phyloP scores from a whole-genome alignment of 2,797 vertebrate genomes.

The Taenioides sp. region DNA sequence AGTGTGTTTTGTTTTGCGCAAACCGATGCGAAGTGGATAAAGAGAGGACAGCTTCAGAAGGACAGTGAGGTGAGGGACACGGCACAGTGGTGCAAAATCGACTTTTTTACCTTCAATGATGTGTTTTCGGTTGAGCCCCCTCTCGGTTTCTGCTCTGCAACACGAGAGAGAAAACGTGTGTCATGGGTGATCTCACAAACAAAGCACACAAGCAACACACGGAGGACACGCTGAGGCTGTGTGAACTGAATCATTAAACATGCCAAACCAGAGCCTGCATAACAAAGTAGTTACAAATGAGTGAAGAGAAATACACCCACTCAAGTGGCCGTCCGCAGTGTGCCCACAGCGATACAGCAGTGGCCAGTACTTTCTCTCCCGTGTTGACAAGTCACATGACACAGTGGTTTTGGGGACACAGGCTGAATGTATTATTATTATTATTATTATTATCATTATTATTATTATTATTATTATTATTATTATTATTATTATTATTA shows the following conservation, averaged over 20 bases:
- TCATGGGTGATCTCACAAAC: conserved; percentile 19
- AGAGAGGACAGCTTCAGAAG: conserved; percentile 43
- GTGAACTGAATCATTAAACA: conserved; percentile 23
- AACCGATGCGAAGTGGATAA: conserved; percentile 33
- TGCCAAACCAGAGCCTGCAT: conserved; percentile 27
- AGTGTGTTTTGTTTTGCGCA: too few species aligned
- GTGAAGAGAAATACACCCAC: conserved; percentile 33
- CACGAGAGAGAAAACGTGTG: conserved; percentile 28
- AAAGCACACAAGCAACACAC: conserved; percentile 5
- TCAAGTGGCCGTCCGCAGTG: conserved; percentile 7
- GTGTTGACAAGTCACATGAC: conserved; percentile 5
- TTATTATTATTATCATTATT: too few species aligned
- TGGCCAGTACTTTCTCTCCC: background rate
- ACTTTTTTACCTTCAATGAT: conserved; percentile 92
- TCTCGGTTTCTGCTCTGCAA: conserved; percentile 93
- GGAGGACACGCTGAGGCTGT: conserved; percentile 3
- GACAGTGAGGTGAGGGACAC: conserved; percentile 45
- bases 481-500: too few species aligned
- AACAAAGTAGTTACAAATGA: conserved; percentile 29
- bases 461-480: too few species aligned
- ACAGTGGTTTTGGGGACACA: background rate
- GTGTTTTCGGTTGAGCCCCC: conserved; percentile 95
- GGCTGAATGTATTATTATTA: background rate
- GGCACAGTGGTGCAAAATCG: conserved; percentile 35
- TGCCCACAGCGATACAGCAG: conserved; percentile 29